phyloP scores from a whole-genome alignment of 1,140 invertebrate species.

The Holcopasites calliopsidis region DNA sequence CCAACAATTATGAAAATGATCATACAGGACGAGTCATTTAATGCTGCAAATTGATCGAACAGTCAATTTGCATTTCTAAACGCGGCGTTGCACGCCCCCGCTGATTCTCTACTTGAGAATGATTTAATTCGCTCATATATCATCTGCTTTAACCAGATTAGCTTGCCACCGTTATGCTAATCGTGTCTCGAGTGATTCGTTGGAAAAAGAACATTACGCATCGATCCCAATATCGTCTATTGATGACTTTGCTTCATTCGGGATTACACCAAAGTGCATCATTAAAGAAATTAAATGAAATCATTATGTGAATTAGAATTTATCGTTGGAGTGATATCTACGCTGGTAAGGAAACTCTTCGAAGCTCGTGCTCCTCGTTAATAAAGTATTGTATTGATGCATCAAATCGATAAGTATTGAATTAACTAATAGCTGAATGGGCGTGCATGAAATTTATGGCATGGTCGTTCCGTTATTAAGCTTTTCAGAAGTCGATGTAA shows the following conservation, averaged over 20 bases:
- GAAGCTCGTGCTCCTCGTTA: no score
- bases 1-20: constrained; percentile 10
- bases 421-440: background rate
- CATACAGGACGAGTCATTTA: constrained; percentile 34
- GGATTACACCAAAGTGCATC: no score
- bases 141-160: constrained; percentile 30
- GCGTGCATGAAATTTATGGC: background rate
- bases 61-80: constrained; percentile 34
- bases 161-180: constrained; percentile 17
- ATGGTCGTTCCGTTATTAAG: constrained; percentile 28
- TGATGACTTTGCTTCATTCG: background rate
- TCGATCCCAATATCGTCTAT: background rate
- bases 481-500: constrained; percentile 37
- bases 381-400: no score
- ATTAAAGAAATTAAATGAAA: no score
- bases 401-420: no score
- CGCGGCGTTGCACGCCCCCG: constrained; percentile 23
- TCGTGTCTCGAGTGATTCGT: background rate
- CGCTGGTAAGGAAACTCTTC: no score
- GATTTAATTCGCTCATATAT: constrained; percentile 42
- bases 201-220: background rate
- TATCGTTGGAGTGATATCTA: no score
- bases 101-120: constrained; percentile 30
- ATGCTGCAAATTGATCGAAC: constrained; percentile 34
- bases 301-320: no score